phyloP scores from a whole-genome alignment of 2,113 vertebrate species.

The Circaetus gallicus region DNA sequence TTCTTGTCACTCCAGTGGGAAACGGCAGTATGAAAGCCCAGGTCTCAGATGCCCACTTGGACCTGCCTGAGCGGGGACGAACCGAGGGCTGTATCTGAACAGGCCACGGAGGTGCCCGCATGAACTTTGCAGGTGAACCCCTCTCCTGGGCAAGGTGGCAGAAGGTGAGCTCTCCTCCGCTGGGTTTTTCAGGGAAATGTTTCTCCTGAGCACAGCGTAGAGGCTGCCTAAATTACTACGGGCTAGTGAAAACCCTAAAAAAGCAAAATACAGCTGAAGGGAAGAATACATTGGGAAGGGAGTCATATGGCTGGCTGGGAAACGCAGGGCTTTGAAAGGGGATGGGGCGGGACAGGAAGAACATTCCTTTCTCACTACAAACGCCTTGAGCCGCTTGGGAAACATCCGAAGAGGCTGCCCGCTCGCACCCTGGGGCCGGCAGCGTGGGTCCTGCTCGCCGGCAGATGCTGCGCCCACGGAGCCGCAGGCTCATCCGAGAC shows the following conservation, averaged over 20 bases:
- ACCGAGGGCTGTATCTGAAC: not conserved
- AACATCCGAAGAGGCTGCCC: not conserved
- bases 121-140: not conserved
- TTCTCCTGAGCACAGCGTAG: not conserved
- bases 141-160: not conserved
- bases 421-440: not conserved
- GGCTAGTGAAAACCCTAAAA: not conserved
- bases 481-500: not conserved
- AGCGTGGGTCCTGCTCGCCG: not conserved
- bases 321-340: not conserved
- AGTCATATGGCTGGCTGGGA: slow-evolving; percentile 15
- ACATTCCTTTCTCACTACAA: slow-evolving; percentile 54
- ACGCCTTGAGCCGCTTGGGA: not conserved
- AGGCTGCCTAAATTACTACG: not conserved
- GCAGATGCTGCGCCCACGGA: not conserved
- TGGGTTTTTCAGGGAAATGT: not conserved
- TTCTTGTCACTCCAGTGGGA: not conserved
- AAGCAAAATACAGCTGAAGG: not conserved
- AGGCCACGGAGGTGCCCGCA: fast-evolving
- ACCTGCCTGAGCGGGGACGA: fast-evolving
- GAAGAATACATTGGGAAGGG: not conserved
- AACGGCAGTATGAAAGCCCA: not conserved
- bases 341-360: slow-evolving; percentile 40
- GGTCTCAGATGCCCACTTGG: not conserved
- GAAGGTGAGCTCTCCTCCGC: not conserved